phyloP scores from a whole-genome alignment of 2,888 invertebrate genomes.

The Peribatodes rhomboidaria region DNA sequence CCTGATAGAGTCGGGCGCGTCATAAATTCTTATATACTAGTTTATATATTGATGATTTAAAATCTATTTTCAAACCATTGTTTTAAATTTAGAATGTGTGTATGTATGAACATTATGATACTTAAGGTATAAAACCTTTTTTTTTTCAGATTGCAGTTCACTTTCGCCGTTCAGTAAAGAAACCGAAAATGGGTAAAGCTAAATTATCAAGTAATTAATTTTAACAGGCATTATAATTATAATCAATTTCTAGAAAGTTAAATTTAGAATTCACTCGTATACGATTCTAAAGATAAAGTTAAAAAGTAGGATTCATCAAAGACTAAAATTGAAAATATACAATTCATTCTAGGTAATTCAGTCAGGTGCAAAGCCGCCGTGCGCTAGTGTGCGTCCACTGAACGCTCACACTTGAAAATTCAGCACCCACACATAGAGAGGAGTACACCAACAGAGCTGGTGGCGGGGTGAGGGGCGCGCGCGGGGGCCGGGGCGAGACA shows the following conservation, averaged over 20 bases:
- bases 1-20: background rate
- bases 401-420: constrained; percentile 54
- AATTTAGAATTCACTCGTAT: background rate
- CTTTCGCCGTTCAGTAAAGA: no score
- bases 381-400: constrained; percentile 58
- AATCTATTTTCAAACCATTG: no score
- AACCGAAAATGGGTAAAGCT: no score
- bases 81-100: no score
- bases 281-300: background rate
- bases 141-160: background rate
- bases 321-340: constrained; percentile 46
- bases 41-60: no score
- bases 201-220: background rate
- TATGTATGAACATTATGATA: background rate
- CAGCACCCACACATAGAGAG: constrained; percentile 49
- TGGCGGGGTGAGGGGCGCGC: constrained; percentile 48
- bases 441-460: constrained; percentile 45
- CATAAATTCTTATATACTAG: no score
- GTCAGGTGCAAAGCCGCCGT: constrained; percentile 58
- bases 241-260: background rate
- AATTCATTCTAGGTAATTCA: constrained; percentile 64
- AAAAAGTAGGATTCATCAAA: background rate
- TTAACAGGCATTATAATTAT: no score
- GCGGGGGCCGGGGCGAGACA: constrained; percentile 61
- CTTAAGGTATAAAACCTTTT: background rate